Conservation (phyloP, 2,888 invertebrate genomes). For the Protula sp. region DNA sequence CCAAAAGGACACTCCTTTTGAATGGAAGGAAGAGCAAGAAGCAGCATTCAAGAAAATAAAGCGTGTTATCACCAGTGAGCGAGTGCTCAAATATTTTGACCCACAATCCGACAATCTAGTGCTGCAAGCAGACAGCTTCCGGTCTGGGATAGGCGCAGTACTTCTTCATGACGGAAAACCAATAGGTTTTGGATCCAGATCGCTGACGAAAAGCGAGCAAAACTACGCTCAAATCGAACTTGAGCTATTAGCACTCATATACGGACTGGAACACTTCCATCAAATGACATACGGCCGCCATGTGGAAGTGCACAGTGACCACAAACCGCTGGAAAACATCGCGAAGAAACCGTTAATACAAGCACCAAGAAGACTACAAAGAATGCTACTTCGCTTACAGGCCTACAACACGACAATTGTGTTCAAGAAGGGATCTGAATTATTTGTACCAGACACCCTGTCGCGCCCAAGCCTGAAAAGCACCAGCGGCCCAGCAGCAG, state of each 20-base stretch:
- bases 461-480: background rate
- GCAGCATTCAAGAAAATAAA: background rate
- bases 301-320: background rate
- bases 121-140: background rate
- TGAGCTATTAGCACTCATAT: background rate
- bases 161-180: background rate
- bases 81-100: background rate
- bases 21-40: background rate
- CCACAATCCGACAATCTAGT: background rate
- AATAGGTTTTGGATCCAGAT: background rate
- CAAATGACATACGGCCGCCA: background rate
- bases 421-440: background rate
- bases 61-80: background rate
- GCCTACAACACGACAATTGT: background rate
- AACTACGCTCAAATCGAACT: conserved; percentile 2
- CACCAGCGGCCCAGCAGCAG: background rate
- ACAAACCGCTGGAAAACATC: background rate
- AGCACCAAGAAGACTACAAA: background rate
- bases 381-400: background rate
- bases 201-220: background rate
- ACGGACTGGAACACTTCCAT: background rate
- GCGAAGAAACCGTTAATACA: background rate
- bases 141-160: background rate
- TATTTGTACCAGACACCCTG: background rate
- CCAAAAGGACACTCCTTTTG: background rate